Conservation (phyloP, 2,797 vertebrate species). For the Cercopithecus neglectus region DNA sequence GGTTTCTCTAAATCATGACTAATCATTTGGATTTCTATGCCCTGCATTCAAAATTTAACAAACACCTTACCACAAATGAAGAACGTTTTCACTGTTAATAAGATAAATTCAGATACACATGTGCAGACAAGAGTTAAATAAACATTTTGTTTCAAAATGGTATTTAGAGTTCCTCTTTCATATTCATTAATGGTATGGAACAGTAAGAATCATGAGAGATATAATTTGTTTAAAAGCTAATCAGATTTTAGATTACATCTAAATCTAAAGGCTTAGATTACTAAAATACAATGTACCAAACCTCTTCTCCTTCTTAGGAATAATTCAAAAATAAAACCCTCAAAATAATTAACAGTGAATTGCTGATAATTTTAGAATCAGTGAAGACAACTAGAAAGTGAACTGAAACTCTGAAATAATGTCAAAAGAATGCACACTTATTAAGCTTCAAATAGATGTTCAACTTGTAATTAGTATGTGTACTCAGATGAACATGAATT, state of each 20-base stretch:
- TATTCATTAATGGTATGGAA: not conserved
- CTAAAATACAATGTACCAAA: not conserved
- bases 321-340: not conserved
- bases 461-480: conserved; percentile 31
- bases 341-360: not conserved
- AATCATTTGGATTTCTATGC: not conserved
- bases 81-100: not conserved
- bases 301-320: not conserved
- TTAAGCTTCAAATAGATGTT: conserved; percentile 4
- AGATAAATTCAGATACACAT: not conserved
- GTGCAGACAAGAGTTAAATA: not conserved
- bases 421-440: not conserved
- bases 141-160: not conserved
- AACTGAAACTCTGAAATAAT: not conserved
- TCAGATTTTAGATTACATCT: too few species aligned
- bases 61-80: conserved; percentile 21
- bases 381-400: not conserved
- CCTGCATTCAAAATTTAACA: conserved; percentile 14
- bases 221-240: not conserved
- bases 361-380: not conserved
- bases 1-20: not conserved
- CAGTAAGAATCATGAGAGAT: not conserved
- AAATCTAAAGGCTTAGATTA: not conserved
- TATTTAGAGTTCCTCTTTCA: not conserved
- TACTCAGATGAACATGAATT: not conserved